Conservation (phyloP, 2,888 invertebrate genomes). For the Octodonta nipae region DNA sequence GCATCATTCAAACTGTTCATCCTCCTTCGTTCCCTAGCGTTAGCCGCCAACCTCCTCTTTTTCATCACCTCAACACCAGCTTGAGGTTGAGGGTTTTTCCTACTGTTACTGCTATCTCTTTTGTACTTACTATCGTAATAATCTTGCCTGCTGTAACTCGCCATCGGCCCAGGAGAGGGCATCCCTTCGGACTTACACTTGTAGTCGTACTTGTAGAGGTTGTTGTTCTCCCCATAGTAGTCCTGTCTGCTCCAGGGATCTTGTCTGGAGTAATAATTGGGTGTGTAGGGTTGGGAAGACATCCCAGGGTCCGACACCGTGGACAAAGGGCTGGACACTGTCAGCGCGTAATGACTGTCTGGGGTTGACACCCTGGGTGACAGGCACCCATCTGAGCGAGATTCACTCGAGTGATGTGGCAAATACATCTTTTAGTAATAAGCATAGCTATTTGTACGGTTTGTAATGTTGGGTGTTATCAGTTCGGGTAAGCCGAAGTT, state of each 20-base stretch:
- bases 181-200: constrained; percentile 19
- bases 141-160: constrained; percentile 16
- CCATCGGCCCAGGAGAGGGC: constrained; percentile 13
- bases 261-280: constrained; percentile 27
- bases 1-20: constrained; percentile 65
- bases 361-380: constrained; percentile 31
- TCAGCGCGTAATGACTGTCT: constrained; percentile 27
- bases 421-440: constrained; percentile 20
- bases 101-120: constrained; percentile 7
- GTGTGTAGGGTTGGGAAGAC: constrained; percentile 33
- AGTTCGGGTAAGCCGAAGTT: too few species aligned
- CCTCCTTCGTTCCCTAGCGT: constrained; percentile 56
- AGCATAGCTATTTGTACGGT: too few species aligned
- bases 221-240: constrained; percentile 32
- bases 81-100: constrained; percentile 14
- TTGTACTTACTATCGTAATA: constrained; percentile 21
- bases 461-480: too few species aligned
- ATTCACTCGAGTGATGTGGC: constrained; percentile 21
- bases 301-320: constrained; percentile 30
- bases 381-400: constrained; percentile 30
- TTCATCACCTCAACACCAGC: constrained; percentile 35
- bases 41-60: constrained; percentile 54
- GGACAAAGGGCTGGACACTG: constrained; percentile 26
- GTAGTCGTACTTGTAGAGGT: constrained; percentile 26
- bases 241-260: constrained; percentile 23